Evolutionary conservation across 2,888 invertebrate genomes (phyloP).

Genomic region (Conops quadrifasciatus): DNA sequence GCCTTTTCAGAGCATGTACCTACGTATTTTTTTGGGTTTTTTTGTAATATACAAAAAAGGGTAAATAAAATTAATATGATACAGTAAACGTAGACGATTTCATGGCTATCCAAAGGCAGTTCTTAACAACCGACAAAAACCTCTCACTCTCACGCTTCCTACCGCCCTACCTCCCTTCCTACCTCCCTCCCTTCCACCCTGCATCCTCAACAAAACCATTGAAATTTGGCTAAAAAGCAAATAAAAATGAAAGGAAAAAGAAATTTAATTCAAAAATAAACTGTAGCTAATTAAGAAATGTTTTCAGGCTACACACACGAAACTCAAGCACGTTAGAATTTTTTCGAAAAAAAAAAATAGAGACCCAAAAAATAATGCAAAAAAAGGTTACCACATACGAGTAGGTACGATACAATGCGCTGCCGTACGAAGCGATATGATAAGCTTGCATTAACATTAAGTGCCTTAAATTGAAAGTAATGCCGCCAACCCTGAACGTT

Average conservation of each 20-base stretch:
- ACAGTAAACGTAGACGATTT: no score
- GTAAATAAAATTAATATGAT: no score
- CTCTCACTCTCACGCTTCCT: background rate
- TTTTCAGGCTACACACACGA: constrained; percentile 20
- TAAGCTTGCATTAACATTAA: constrained; percentile 19
- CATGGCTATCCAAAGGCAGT: no score
- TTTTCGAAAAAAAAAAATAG: background rate
- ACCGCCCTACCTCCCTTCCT: background rate
- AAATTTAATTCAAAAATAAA: constrained; percentile 37
- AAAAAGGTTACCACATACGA: constrained; percentile 21
- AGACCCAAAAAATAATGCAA: background rate
- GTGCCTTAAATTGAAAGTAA: constrained; percentile 19
- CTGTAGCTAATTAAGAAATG: constrained; percentile 34
- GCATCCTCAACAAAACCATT: background rate
- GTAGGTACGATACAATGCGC: background rate
- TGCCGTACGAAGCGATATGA: no score
- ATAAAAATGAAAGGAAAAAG: constrained; percentile 26
- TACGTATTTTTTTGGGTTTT: no score
- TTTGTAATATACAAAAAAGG: no score
- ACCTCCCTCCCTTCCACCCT: background rate
- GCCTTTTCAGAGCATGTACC: no score
- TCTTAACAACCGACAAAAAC: background rate
- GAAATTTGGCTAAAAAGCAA: background rate
- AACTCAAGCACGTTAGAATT: no score
- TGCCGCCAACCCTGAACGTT: background rate